Evolutionary conservation across 2,888 invertebrate genomes (phyloP), one percentile per base, ranked within the genome.

Genomic region (Mylabris sibirica): DNA sequence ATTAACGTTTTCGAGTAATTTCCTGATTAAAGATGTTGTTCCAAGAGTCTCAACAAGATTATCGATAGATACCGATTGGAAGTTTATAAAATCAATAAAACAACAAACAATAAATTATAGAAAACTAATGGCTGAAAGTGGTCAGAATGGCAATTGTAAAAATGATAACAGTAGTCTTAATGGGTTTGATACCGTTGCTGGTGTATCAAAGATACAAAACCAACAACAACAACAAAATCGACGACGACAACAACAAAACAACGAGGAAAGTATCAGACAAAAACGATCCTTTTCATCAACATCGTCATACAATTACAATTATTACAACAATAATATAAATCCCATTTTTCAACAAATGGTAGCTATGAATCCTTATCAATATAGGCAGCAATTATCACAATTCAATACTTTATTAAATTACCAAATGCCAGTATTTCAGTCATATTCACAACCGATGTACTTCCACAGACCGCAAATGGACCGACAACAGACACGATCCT

Each of bases 381-480:
- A 44, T 44, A 14, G 38, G 1, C 49, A 20, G 17, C 44, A 49
- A 49, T 49, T 49, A 53, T 9, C 53, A 22, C 53, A 53, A 53
- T 53, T 22, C 11, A 3, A 9, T 24, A 12, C 11, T 53, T 24
- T 24, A 44, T 26, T 60, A 34, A 38, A 34, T 17, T 44, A 14
- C 22, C n/a, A 17, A 20, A 49, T 49, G 20, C 53, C 53, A 53
- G 53, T 53, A 53, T 53, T 53, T 53, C 53, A 53, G 12, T 24
- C 53, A 14, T 24, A 53, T 24, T 53, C 14, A 53, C 53, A 24
- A 53, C 12, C 53, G 12, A 2, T 53, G 5, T 70, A 53, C 70
- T 67, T 70, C 64, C 70, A 70, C 70, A 70, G 70, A 53, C 70
- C 61, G 26, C 62, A 35, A 64, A 41, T 59, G 44, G 64, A 57